Evolutionary conservation across 2,797 vertebrate genomes (phyloP).

Genomic region (Ptychadena robeensis): DNA sequence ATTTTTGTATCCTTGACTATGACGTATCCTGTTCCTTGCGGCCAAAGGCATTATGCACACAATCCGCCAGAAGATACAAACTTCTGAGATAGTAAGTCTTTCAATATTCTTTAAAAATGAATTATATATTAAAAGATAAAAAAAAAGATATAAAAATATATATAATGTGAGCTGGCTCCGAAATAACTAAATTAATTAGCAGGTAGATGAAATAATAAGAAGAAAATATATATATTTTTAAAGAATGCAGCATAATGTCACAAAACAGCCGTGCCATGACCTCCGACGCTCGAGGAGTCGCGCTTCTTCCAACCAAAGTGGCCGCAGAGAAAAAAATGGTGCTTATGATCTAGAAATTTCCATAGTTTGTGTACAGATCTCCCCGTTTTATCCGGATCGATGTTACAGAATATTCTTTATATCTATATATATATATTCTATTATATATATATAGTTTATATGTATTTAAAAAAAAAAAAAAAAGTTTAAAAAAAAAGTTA

Average conservation of each 20-base stretch:
- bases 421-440: slow-evolving; percentile 29
- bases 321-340: slow-evolving; percentile 84
- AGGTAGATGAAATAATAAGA: slow-evolving; percentile 73
- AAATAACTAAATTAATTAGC: slow-evolving; percentile 72
- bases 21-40: slow-evolving; percentile 28
- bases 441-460: slow-evolving; percentile 72
- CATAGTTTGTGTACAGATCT: slow-evolving; percentile 51
- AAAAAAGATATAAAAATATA: slow-evolving; percentile 65
- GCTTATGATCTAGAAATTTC: slow-evolving; percentile 78
- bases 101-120: slow-evolving; percentile 62
- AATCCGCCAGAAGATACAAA: slow-evolving; percentile 64
- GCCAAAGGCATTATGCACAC: slow-evolving; percentile 66
- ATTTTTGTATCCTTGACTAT: slow-evolving; percentile 19
- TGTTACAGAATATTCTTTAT: slow-evolving; percentile 83
- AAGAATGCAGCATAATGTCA: slow-evolving; percentile 78
- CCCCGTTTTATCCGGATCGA: slow-evolving; percentile 61
- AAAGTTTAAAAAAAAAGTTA: slow-evolving; percentile 81
- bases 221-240: slow-evolving; percentile 65
- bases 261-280: slow-evolving; percentile 88
- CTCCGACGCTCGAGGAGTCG: slow-evolving; percentile 82
- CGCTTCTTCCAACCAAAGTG: slow-evolving; percentile 92
- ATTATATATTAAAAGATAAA: slow-evolving; percentile 1
- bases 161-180: slow-evolving; percentile 90
- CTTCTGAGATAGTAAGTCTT: slow-evolving; percentile 72
- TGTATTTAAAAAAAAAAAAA: slow-evolving; percentile 77